Conservation (phyloP, 2,888 invertebrate species). For the Aplocera efformata region DNA sequence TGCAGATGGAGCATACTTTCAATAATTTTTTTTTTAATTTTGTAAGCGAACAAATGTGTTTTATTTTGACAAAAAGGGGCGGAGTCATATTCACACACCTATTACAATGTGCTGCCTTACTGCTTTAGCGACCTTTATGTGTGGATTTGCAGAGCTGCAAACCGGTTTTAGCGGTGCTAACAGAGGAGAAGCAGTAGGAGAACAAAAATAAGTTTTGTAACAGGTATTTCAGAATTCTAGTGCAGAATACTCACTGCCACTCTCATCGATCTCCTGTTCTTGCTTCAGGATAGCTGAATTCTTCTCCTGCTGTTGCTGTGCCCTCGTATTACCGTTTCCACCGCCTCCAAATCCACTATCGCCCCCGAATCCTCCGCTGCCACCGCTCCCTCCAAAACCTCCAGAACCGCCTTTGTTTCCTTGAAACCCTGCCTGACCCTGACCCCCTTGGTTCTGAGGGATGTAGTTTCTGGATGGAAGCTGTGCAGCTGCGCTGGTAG, state of each 20-base stretch:
- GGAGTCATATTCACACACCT: no score
- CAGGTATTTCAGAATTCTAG: no score
- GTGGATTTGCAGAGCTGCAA: no score
- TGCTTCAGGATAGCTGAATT: slow-evolving; percentile 54
- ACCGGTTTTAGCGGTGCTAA: no score
- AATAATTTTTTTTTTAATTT: no score
- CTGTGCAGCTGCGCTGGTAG: slow-evolving; percentile 47
- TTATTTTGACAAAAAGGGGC: no score
- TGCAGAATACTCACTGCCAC: slow-evolving; percentile 53
- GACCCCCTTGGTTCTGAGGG: slow-evolving; percentile 36
- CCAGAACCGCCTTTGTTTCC: slow-evolving; percentile 14
- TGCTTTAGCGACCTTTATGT: no score
- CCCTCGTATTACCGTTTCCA: slow-evolving; percentile 29
- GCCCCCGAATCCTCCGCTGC: slow-evolving; percentile 15
- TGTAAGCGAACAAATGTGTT: no score
- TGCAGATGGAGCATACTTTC: no score
- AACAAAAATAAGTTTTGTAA: no score
- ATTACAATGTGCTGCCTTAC: no score
- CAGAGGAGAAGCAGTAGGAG: no score
- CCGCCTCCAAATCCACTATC: slow-evolving; percentile 14
- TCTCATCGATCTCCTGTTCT: slow-evolving; percentile 52
- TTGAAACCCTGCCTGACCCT: slow-evolving; percentile 24
- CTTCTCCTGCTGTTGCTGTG: slow-evolving; percentile 55
- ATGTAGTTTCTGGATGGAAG: slow-evolving; percentile 53
- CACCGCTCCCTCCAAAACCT: slow-evolving; percentile 16